Evolutionary conservation across 92 coral and sea anemone species (phyloP).

Genomic region (Zoanthus sociatus): DNA sequence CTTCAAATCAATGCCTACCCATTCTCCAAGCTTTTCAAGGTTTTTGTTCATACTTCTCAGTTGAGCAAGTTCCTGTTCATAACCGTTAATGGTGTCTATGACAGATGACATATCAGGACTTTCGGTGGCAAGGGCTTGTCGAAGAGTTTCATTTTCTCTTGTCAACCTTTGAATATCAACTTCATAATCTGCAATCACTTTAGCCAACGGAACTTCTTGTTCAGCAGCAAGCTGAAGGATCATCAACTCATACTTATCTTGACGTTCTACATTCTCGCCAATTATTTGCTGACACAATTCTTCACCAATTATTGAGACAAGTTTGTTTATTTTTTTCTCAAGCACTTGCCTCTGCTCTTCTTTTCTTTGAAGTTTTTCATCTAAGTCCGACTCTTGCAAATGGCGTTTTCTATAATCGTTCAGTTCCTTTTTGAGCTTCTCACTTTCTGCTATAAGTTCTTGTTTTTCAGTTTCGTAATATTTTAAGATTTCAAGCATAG

Average conservation of each 20-base stretch:
- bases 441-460: conserved; percentile 16
- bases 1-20: conserved; percentile 24
- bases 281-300: conserved; percentile 34
- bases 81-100: conserved; percentile 55
- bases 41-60: background rate
- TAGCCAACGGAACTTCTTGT: conserved; percentile 67
- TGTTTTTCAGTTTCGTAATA: conserved; percentile 43
- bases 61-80: conserved; percentile 55
- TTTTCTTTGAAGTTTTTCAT: conserved; percentile 5
- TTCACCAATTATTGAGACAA: conserved; percentile 29
- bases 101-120: conserved; percentile 62
- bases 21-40: conserved; percentile 19
- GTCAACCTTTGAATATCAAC: conserved; percentile 64
- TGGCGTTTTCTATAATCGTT: background rate
- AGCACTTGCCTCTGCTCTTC: background rate
- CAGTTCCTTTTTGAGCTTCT: background rate
- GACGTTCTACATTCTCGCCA: conserved; percentile 23
- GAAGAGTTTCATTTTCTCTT: conserved; percentile 54
- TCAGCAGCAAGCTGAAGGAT: conserved; percentile 68
- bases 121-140: conserved; percentile 55
- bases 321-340: conserved; percentile 10
- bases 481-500: conserved; percentile 39
- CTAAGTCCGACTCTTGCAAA: background rate
- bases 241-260: conserved; percentile 1
- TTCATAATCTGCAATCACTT: conserved; percentile 76